Evolutionary conservation across 2,113 vertebrate species (phyloP), one percentile per base, ranked within the genome.

Genomic region (Neodontobutis hainanensis): DNA sequence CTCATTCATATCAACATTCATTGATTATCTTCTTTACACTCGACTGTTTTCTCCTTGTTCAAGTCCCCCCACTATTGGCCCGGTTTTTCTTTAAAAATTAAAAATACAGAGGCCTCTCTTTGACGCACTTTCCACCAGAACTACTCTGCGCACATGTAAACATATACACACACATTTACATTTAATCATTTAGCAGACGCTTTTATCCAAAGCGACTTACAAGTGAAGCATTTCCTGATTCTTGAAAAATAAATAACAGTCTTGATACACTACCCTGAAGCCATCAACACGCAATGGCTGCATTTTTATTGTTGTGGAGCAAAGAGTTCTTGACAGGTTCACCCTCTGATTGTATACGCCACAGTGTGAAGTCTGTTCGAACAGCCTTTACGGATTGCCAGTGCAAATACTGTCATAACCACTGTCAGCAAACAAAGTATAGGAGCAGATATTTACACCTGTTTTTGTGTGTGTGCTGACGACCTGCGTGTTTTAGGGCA

Each of bases 401-500:
- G 19, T 27, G 19, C 19, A 27, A 27, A 27, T 27, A 27, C 19
- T 27, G 19, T 27, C 19, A 27, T 27, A 40, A 40, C 1, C 38
- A 1, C 38, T 4, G 38, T 40, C 38, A 40, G 38, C 38, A 40
- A 40, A 57, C 61, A 65, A 47, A 52, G 60, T n/a, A 42, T 6
- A 59, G 38, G 12, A 71, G n/a, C 62, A 40, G 35, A 71, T 43
- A 64, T 60, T 4, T 48, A 65, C 44, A 53, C 16, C 58, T 81
- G 74, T 61, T 65, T 60, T 78, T 65, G 69, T 63, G 55, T 55
- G 71, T 65, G 64, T 60, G 65, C 66, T 75, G 56, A 65, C 56
- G 38, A 66, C 62, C 65, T 83, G 76, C 15, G n/a, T 73, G 78
- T 80, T 82, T 75, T 53, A 69, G 77, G 74, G 78, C 62, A 68